A percentile compares a stretch with the other conserved stretches of the same genome.
These are phyloP conservation scores for Periophthalmus magnuspinnatus DNA, from an alignment of 2,797 vertebrate genomes.

Conservation along the genomic window DNA sequence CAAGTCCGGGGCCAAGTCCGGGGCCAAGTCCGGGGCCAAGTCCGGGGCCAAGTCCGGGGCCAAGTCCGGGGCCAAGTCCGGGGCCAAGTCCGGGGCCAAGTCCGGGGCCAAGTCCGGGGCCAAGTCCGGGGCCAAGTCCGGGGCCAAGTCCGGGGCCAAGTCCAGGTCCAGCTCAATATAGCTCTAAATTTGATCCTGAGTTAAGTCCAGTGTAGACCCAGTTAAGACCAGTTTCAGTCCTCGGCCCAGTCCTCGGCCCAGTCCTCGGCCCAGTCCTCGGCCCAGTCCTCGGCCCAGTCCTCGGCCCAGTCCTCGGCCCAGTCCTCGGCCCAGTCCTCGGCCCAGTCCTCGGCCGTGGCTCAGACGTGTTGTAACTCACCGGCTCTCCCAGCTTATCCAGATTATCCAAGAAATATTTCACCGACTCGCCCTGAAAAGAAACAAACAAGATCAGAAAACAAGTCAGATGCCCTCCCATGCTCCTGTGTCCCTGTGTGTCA, in stretches of 20 bases:
- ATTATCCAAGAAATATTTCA: slow-evolving; percentile 99
- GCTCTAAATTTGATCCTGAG: no score
- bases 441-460: not conserved
- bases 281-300: no score
- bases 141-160: no score
- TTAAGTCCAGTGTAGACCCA: not conserved
- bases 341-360: not conserved
- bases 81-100: no score
- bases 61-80: no score
- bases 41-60: no score
- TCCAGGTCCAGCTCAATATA: no score
- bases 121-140: no score
- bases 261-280: not conserved
- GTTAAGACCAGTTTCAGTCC: not conserved
- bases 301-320: not conserved
- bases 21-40: no score
- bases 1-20: no score
- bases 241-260: not conserved
- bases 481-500: not conserved
- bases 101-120: no score
- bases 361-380: slow-evolving; percentile 77
- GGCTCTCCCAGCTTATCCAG: slow-evolving; percentile 93
- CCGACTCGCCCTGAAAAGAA: slow-evolving; percentile 90
- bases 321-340: not conserved
- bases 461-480: not conserved